A percentile compares a stretch with the other conserved stretches of the same genome.
phyloP scores from a whole-genome alignment of 2,797 vertebrate species.

The Gymnopithys bicolor region DNA sequence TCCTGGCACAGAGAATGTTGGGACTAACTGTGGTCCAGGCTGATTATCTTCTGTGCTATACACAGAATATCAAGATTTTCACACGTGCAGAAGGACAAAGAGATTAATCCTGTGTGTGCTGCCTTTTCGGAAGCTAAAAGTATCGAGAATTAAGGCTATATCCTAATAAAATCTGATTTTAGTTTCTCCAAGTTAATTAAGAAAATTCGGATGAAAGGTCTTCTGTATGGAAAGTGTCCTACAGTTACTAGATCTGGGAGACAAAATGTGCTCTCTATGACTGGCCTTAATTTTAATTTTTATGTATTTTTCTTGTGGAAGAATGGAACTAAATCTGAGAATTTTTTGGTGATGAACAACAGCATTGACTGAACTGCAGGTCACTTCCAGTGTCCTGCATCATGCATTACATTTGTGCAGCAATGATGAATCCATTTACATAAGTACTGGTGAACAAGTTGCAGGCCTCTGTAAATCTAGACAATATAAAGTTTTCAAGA shows the following conservation, averaged over 20 bases:
- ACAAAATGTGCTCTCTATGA: neutral
- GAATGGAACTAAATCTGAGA: neutral
- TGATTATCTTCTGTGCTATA: neutral
- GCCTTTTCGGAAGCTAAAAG: conserved; percentile 15
- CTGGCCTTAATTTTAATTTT: conserved; percentile 38
- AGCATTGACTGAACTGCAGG: neutral
- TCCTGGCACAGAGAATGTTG: neutral
- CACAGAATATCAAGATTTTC: neutral
- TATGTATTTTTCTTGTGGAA: neutral
- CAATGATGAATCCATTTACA: neutral
- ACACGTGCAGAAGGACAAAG: neutral
- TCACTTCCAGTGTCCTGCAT: neutral
- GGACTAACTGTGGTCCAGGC: neutral
- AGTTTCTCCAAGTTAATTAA: conserved; percentile 29
- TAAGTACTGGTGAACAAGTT: neutral
- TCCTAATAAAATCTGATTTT: neutral
- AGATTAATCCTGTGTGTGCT: neutral
- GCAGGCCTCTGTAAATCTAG: conserved; percentile 13
- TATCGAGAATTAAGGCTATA: conserved; percentile 9
- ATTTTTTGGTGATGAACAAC: conserved; percentile 3
- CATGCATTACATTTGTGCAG: neutral
- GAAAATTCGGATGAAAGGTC: neutral
- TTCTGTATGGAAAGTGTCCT: neutral
- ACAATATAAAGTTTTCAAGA: conserved; percentile 4
- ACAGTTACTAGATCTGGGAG: neutral